A percentile compares a stretch with the other conserved stretches of the same genome.
Conservation (phyloP, 2,113 vertebrate species). For the Sorex araneus region DNA sequence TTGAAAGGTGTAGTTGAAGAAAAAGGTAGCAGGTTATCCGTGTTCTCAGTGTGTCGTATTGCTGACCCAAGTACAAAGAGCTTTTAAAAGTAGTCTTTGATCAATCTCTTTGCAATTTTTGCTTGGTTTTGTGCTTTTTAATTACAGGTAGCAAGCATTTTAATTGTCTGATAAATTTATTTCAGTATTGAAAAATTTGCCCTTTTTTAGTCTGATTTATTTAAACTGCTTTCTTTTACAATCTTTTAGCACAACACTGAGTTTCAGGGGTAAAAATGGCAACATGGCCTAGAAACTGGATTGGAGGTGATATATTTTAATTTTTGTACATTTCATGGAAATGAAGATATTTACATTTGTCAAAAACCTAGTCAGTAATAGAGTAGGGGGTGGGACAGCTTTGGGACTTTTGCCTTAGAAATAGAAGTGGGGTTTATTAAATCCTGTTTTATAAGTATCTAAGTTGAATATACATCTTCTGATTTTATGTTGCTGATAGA, state of each 20-base stretch:
- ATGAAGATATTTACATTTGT: constrained; percentile 27
- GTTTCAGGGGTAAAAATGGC: neutral
- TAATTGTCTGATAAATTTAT: neutral
- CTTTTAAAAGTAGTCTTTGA: neutral
- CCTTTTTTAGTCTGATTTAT: neutral
- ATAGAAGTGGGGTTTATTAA: neutral
- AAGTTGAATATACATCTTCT: too few species aligned
- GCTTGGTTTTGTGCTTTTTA: constrained; percentile 6
- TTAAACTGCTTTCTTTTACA: neutral
- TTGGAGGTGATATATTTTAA: neutral
- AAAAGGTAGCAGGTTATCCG: neutral
- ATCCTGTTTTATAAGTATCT: too few species aligned
- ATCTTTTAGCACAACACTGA: neutral
- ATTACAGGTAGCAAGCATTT: neutral
- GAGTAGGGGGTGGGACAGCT: neutral
- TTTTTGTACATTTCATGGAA: neutral
- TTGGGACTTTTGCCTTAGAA: neutral
- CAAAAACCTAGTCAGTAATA: neutral
- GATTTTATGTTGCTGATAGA: too few species aligned
- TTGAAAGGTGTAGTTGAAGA: constrained; percentile 12
- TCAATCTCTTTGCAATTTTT: constrained; percentile 1
- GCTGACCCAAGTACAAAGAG: neutral
- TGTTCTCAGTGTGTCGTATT: neutral
- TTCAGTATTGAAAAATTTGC: neutral
- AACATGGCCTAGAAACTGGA: neutral